These are phyloP conservation scores for Agrilus mali DNA, from an alignment of 2,888 invertebrate genomes.

Conservation along the genomic window DNA sequence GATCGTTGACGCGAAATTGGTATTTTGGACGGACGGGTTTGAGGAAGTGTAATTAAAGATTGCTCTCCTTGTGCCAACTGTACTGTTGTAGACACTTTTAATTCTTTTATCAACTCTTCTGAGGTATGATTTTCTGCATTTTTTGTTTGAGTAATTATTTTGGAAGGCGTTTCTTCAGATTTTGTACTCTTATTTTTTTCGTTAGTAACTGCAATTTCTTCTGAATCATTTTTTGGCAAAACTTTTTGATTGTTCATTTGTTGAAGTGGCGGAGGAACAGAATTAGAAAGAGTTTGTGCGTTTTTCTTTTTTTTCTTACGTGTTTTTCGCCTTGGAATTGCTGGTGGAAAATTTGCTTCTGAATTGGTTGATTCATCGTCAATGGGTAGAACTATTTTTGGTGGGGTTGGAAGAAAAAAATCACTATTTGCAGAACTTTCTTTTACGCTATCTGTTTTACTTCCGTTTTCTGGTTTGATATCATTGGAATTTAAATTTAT, in stretches of 20 bases:
- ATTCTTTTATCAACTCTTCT: conserved; percentile 5
- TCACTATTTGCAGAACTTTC: no score
- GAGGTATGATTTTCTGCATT: not conserved
- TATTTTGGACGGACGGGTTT: conserved; percentile 27
- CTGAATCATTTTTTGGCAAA: no score
- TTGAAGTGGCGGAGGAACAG: not conserved
- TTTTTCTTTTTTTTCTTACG: conserved; percentile 8
- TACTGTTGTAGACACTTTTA: conserved; percentile 23
- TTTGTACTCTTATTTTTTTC: not conserved
- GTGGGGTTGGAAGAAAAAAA: no score
- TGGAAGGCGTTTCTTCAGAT: not conserved
- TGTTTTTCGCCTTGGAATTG: conserved; percentile 7
- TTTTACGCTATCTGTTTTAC: no score
- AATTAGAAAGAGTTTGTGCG: not conserved
- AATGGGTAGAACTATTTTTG: no score
- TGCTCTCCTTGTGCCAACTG: conserved; percentile 26
- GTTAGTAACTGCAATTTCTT: conserved; percentile 3
- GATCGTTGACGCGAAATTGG: conserved; percentile 28
- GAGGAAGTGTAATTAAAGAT: conserved; percentile 17
- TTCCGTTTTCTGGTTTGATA: no score
- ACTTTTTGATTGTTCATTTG: not conserved
- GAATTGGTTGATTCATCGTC: no score
- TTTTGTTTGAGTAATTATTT: no score
- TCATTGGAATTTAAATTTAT: no score
- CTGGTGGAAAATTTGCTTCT: not conserved